Base-by-base conservation (phyloP, 2,797 vertebrate species). In the Phoeniculus purpureus region DNA sequence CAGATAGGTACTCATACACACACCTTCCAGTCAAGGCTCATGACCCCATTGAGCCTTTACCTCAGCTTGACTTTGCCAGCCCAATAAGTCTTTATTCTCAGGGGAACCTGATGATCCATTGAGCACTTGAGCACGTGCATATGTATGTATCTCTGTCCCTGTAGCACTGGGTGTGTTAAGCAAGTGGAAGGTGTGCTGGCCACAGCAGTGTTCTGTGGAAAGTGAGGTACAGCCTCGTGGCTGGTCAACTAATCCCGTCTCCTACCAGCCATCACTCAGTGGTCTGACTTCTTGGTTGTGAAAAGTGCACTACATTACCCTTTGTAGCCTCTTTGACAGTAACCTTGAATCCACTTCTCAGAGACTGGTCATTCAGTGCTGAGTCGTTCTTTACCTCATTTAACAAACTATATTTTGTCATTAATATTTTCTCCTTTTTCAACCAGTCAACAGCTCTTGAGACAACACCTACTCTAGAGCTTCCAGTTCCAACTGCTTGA, bases 241-340 rank as follows among this genome's bases (percentile, higher is more conserved):
- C 6, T 0, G 0, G 7, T 10, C 11, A 13, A 26, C 7, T 20
- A 7, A 26, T 85, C 3, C 11, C 34, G 61, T 7, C 15, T 54
- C 12, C 7, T 13, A 15, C 7, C 12, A 59, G 14, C 40, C 54
- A 1, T 7, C 6, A 2, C 15, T 73, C n/a, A 18, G 4, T 0
- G 1, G 9, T 16, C 6, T 37, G 26, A 26, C 17, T 77, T 75
- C 4, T 43, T 20, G 15, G 12, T 12, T 7, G 1, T 8, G 20
- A 73, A 17, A 15, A 45, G 6, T 27, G 9, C 2, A 1, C 65
- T 14, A 3, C 72, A 0, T 65, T n/a, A 45, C 8, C 0, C 0
- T 21, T 83, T 0, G 0, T 52, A 16, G n/a, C 9, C 58, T 27
- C 48, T 77, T 34, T 62, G 60, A 12, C 7, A 1, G 7, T 23